Base-by-base conservation (phyloP, 2,888 invertebrate genomes). In the Noctua janthe region DNA sequence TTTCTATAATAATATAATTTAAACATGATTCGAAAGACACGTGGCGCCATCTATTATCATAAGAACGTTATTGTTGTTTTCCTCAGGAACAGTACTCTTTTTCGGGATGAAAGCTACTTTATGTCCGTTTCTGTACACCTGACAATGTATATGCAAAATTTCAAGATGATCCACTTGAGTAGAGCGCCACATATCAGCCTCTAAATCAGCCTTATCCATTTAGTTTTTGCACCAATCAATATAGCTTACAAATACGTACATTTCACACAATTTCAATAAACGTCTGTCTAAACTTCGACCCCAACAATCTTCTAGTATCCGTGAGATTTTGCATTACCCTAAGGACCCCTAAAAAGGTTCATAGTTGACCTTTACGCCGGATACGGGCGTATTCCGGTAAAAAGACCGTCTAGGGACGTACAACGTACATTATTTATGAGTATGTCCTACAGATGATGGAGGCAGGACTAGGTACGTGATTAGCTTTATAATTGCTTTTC, bases 401-500 rank as follows among this genome's bases (percentile, higher is more conserved):
- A 90, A 91, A 89, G 80, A 85, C 86, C 80, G 78, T 49, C 78
- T 39, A 39, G 89, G 87, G 90, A 84, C 76, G 76, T 80, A 74
- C 80, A 78, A 69, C 83, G 80, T 89, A 89, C 86, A 90, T 92
- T 90, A 91, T 91, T 90, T 91, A 92, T 91, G 89, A 90, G 85
- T 80, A 79, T 83, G 78, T 87, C 83, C 81, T 81, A 78, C 79
- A 82, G 71, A 86, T 89, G 87, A 88, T 81, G 83, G 80, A 83
- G 84, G 80, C 74, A 74, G 78, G 79, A 79, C 78, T 62, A 71
- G 73, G 76, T 23, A 79, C 85, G 86, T 88, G 90, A 90, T 91
- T 89, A 90, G 86, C 77, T 85, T 91, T 78, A 81, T 87, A 88
- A 90, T 90, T 86, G 86, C 83, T 80, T 87, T 89, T 82, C 80